Conservation (phyloP, 2,888 invertebrate genomes). For the Myathropa florea region DNA sequence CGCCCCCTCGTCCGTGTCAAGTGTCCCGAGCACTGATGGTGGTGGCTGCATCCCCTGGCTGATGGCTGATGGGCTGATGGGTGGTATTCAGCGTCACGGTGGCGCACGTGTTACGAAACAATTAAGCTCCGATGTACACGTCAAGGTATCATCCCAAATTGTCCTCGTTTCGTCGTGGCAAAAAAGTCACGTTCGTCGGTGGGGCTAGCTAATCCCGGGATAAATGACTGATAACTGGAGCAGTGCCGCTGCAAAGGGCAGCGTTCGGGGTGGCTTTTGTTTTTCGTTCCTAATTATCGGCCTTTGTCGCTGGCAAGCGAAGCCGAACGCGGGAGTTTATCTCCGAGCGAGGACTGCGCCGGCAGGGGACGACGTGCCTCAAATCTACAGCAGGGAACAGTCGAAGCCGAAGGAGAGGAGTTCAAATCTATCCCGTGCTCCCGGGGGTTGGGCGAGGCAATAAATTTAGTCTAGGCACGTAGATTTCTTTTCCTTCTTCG, state of each 20-base stretch:
- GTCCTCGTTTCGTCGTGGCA: constrained; percentile 67
- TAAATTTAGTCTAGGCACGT: constrained; percentile 75
- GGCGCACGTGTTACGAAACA: constrained; percentile 69
- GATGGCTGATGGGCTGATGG: neutral
- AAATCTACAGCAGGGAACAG: constrained; percentile 46
- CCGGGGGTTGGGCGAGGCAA: constrained; percentile 70
- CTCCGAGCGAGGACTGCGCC: neutral
- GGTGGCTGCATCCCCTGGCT: neutral
- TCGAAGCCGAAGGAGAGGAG: constrained; percentile 7
- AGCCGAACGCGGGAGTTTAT: constrained; percentile 21
- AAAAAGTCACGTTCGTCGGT: constrained; percentile 54
- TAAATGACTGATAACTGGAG: constrained; percentile 70
- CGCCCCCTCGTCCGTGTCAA: constrained; percentile 39
- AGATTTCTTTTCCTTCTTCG: constrained; percentile 60
- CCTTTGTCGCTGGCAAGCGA: constrained; percentile 30
- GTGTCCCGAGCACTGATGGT: neutral
- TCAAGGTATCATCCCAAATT: constrained; percentile 69
- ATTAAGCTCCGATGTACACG: constrained; percentile 68
- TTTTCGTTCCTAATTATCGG: constrained; percentile 57
- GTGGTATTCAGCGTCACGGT: neutral
- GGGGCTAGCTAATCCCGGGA: constrained; percentile 58
- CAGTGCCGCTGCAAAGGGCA: constrained; percentile 32
- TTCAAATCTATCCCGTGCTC: constrained; percentile 51
- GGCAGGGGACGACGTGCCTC: neutral
- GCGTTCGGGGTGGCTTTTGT: constrained; percentile 4